These are phyloP conservation scores for Hirundichthys speculiger DNA, from an alignment of 2,113 vertebrate species.

Conservation along the genomic window DNA sequence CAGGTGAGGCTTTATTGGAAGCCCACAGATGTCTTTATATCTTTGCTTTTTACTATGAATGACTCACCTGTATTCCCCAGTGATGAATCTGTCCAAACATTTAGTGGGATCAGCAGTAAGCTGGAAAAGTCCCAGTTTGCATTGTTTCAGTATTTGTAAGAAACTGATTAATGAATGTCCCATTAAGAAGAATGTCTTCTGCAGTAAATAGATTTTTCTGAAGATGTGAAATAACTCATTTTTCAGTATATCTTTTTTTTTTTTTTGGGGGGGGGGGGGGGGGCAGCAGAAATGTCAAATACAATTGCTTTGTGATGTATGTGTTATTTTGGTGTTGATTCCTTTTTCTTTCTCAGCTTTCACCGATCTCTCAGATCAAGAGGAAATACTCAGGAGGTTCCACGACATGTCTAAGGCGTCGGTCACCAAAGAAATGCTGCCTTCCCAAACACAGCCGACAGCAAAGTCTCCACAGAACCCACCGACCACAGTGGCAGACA, in stretches of 20 bases:
- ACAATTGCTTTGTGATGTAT: neutral
- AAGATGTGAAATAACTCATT: too few species aligned
- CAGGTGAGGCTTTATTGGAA: slow-evolving; percentile 61
- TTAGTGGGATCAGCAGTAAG: slow-evolving; percentile 1
- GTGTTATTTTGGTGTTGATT: neutral
- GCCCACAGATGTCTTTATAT: slow-evolving; percentile 50
- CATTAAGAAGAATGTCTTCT: too few species aligned
- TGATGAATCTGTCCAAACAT: slow-evolving; percentile 11
- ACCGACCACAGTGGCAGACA: slow-evolving; percentile 38
- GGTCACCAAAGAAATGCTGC: slow-evolving; percentile 7
- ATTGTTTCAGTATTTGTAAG: neutral
- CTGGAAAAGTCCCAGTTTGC: neutral
- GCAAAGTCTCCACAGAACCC: slow-evolving; percentile 15
- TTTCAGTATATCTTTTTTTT: too few species aligned
- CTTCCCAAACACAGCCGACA: slow-evolving; percentile 32
- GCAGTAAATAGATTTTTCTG: too few species aligned
- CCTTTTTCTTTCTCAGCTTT: slow-evolving; percentile 14
- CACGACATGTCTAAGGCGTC: slow-evolving; percentile 16
- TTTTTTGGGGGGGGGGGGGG: too few species aligned
- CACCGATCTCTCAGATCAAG: neutral
- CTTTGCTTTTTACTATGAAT: slow-evolving; percentile 40
- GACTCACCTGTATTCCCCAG: slow-evolving; percentile 44
- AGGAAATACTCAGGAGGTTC: slow-evolving; percentile 5
- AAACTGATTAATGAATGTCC: too few species aligned
- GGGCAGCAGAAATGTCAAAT: neutral